Evolutionary conservation across 2,797 vertebrate species (phyloP).

Genomic region (Lagodon rhomboides): DNA sequence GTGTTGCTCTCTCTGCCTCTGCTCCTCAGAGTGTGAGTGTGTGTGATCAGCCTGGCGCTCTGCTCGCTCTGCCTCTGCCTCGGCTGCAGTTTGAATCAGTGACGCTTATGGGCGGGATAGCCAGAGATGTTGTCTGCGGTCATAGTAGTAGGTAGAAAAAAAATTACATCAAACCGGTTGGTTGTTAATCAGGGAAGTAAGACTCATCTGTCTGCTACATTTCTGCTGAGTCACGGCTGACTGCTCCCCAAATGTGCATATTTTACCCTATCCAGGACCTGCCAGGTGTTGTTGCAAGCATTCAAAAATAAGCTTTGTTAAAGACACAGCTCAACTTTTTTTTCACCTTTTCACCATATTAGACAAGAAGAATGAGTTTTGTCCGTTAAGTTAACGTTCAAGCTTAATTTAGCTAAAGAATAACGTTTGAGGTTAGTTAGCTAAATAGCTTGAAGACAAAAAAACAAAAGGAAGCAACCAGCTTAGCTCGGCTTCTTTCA

Average conservation of each 20-base stretch:
- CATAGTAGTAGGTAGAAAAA: background rate
- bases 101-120: conserved; percentile 83
- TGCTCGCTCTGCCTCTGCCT: conserved; percentile 48
- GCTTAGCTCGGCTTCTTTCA: too few relatives aligned
- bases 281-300: background rate
- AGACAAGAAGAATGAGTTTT: background rate
- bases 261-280: background rate
- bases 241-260: background rate
- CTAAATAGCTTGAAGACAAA: too few relatives aligned
- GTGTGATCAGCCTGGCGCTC: conserved; percentile 43
- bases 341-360: background rate
- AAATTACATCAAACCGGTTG: background rate
- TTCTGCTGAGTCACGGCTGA: conserved; percentile 50
- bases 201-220: background rate
- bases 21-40: conserved; percentile 42
- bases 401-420: too few relatives aligned
- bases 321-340: background rate
- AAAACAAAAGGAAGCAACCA: too few relatives aligned
- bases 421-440: too few relatives aligned
- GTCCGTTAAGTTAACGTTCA: background rate
- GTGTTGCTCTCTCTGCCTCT: conserved; percentile 38
- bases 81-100: conserved; percentile 78
- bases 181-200: background rate
- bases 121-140: conserved; percentile 35
- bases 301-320: background rate